Conservation (phyloP, 2,888 invertebrate genomes). For the Agrotis puta region DNA sequence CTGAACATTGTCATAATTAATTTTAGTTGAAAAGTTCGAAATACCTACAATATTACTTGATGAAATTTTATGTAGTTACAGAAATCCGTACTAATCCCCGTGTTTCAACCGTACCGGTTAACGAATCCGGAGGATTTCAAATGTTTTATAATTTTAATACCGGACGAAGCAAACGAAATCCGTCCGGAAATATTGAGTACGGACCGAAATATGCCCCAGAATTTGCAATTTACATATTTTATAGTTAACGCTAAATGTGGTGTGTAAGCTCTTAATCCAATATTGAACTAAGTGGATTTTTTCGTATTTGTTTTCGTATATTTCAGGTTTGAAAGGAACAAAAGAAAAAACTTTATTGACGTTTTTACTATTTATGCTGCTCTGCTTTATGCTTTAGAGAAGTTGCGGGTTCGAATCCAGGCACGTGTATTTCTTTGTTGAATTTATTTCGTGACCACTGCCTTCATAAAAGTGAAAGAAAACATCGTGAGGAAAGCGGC, state of each 20-base stretch:
- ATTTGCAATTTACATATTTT: constrained; percentile 51
- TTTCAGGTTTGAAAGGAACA: not conserved
- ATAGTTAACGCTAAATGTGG: constrained; percentile 24
- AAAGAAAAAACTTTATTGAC: not conserved
- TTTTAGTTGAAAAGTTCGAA: constrained; percentile 9
- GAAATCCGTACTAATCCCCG: constrained; percentile 50
- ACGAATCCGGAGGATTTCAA: constrained; percentile 41
- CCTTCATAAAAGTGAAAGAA: too few relatives aligned
- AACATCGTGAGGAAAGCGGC: too few relatives aligned
- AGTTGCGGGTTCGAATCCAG: too few relatives aligned
- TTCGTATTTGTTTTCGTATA: constrained; percentile 11
- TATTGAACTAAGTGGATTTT: constrained; percentile 29
- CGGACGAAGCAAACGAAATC: constrained; percentile 46
- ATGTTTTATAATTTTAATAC: constrained; percentile 59
- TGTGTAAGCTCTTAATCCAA: constrained; percentile 50
- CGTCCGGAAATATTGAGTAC: constrained; percentile 51
- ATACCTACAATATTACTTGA: constrained; percentile 8
- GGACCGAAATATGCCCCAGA: constrained; percentile 36
- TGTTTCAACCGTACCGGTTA: constrained; percentile 25
- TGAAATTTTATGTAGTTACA: constrained; percentile 43
- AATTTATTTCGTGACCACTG: too few relatives aligned
- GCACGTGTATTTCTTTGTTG: too few relatives aligned
- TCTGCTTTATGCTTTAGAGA: too few relatives aligned
- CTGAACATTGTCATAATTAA: not conserved
- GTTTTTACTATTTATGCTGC: not conserved